Base-by-base conservation (phyloP, 2,888 invertebrate genomes). In the Meiosimyza decipiens region DNA sequence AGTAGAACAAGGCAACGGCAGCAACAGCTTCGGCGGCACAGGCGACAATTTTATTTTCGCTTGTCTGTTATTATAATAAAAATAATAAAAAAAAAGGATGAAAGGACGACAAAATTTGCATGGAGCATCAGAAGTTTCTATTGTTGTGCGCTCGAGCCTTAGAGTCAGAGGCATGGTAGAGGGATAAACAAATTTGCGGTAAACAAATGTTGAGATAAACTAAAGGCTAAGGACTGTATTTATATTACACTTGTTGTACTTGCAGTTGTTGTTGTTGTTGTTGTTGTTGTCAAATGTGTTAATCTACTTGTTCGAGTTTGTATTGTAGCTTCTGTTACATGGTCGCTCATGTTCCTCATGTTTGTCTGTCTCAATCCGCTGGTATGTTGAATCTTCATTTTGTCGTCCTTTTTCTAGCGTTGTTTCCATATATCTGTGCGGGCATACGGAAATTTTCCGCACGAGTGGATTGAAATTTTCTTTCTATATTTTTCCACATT, bases 11-110 rank as follows among this genome's bases (percentile, higher is more conserved):
- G 55, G 55, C 54, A 22, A 67, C 59, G n/a, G 15, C n/a, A 33
- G 40, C 12, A 69, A 60, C 54, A 60, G 22, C 13, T 62, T 60
- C 51, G 60, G 28, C 60, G 11, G 60, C 60, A 28, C 22, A 60
- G 67, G 67, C 72, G 72, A 74, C 70, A 63, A 74, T 72, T 72
- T 70, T 18, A 71, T 72, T 70, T 66, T 62, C 72, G 72, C 70
- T 62, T 51, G 63, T 51, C 65, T 65, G 63, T 63, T 71, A 47
- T 71, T 71, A 71, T 71, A 64, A 63, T 71, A 55, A 63, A 54
- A 69, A 69, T 57, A 68, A 57, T 69, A 71, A 63, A 57, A 55
- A 18, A 15, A 71, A 72, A 72, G 66, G 72, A 66, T 64, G 47
- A 52, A 72, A 40, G 60, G 59, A 71, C 55, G 49, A 18, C 55